Percentiles rank a stretch among this genome's conserved stretches.
These are phyloP conservation scores for Muscina levida DNA, from an alignment of 2,888 invertebrate species.

Conservation along the genomic window DNA sequence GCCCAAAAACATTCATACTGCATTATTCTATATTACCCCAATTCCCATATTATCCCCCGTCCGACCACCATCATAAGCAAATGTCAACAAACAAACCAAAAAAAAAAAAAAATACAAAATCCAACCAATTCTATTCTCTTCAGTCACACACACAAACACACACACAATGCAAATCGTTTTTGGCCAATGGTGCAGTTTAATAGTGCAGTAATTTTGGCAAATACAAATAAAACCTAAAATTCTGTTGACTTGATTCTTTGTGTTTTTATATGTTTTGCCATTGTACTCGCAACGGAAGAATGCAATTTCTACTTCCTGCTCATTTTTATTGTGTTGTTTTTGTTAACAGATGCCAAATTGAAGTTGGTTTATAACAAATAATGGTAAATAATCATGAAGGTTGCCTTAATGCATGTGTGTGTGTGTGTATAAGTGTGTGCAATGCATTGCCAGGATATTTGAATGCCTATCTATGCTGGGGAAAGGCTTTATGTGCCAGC, in stretches of 20 bases:
- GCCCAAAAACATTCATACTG: too few species aligned
- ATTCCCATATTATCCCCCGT: too few species aligned
- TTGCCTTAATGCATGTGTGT: neutral
- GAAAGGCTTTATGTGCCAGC: neutral
- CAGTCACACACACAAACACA: slow-evolving; percentile 42
- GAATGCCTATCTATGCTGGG: neutral
- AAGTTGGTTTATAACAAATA: slow-evolving; percentile 59
- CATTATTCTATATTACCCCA: too few species aligned
- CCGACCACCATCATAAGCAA: slow-evolving; percentile 26
- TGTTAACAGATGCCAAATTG: slow-evolving; percentile 62
- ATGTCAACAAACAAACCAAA: slow-evolving; percentile 59
- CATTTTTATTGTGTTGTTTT: slow-evolving; percentile 24
- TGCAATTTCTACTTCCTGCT: slow-evolving; percentile 49
- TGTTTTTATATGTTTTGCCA: neutral
- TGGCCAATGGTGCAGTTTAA: slow-evolving; percentile 51
- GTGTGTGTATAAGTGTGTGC: neutral
- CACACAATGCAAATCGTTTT: slow-evolving; percentile 24
- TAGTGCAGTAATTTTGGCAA: slow-evolving; percentile 57
- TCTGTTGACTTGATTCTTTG: slow-evolving; percentile 4
- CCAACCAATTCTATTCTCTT: slow-evolving; percentile 48
- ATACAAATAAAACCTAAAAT: slow-evolving; percentile 47
- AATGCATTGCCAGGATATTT: neutral
- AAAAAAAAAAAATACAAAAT: slow-evolving; percentile 9
- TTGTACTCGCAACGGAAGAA: slow-evolving; percentile 38
- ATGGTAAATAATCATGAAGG: slow-evolving; percentile 43